These are phyloP conservation scores for Elgaria multicarinata DNA, from an alignment of 2,113 vertebrate genomes.

Conservation along the genomic window DNA sequence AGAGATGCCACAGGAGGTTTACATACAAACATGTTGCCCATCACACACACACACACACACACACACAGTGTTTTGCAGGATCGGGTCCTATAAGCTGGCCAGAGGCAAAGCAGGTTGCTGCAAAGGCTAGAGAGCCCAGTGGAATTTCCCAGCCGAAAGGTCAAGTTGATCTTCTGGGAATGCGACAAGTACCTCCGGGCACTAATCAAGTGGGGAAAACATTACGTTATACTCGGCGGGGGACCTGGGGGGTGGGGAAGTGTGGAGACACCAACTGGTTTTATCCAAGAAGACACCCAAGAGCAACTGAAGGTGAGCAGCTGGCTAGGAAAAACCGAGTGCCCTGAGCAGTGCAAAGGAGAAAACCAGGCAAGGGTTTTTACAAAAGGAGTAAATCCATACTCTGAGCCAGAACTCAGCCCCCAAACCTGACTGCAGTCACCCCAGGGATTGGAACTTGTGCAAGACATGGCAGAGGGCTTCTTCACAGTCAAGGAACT, in stretches of 20 bases:
- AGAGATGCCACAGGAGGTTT: not conserved
- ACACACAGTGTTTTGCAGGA: not conserved
- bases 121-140: not conserved
- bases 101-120: not conserved
- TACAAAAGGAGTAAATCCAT: too few species aligned
- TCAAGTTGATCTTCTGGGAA: not conserved
- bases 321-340: not conserved
- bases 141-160: not conserved
- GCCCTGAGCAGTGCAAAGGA: not conserved
- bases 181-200: not conserved
- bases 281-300: not conserved
- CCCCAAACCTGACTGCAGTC: not conserved
- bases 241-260: too few species aligned
- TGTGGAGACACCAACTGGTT: not conserved
- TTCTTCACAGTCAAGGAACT: too few species aligned
- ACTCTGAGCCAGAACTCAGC: not conserved
- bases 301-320: not conserved
- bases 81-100: not conserved
- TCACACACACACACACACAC: too few species aligned
- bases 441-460: not conserved
- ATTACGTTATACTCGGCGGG: not conserved
- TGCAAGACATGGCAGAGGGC: too few species aligned
- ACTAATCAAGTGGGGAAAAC: not conserved
- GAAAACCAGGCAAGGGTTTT: not conserved
- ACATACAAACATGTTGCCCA: not conserved